These are phyloP conservation scores for Synergus gifuensis DNA, from an alignment of 2,888 invertebrate genomes.

Conservation along the genomic window DNA sequence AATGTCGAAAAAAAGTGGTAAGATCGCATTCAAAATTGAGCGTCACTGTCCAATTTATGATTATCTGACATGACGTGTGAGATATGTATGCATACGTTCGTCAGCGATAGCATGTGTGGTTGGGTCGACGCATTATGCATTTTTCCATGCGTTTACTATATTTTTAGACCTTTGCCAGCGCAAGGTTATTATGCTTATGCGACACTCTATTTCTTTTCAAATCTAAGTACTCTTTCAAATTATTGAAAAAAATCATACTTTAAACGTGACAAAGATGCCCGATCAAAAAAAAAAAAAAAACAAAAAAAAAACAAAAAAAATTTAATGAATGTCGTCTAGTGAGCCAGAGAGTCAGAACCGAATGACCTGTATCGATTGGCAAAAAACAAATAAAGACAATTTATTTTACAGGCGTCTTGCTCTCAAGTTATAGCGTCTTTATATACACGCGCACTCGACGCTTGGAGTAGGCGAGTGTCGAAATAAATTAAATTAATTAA, in stretches of 20 bases:
- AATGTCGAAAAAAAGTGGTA: not conserved
- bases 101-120: constrained; percentile 59
- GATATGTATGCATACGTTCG: constrained; percentile 49
- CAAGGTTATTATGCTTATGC: constrained; percentile 46
- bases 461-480: constrained; percentile 52
- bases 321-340: not conserved
- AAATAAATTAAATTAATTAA: constrained; percentile 70
- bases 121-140: constrained; percentile 63
- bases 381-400: not conserved
- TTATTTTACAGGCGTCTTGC: constrained; percentile 6
- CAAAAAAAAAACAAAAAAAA: not conserved
- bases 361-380: not conserved
- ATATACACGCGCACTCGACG: constrained; percentile 48
- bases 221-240: not conserved
- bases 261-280: not conserved
- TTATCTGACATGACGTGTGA: constrained; percentile 62
- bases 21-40: constrained; percentile 56
- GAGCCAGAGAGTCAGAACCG: not conserved
- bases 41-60: constrained; percentile 66
- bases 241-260: not conserved
- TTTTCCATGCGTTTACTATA: constrained; percentile 63
- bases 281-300: not conserved
- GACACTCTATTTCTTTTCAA: constrained; percentile 4
- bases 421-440: constrained; percentile 7
- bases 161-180: constrained; percentile 63